phyloP scores from a whole-genome alignment of 2,888 invertebrate genomes.

The Altica lythri region DNA sequence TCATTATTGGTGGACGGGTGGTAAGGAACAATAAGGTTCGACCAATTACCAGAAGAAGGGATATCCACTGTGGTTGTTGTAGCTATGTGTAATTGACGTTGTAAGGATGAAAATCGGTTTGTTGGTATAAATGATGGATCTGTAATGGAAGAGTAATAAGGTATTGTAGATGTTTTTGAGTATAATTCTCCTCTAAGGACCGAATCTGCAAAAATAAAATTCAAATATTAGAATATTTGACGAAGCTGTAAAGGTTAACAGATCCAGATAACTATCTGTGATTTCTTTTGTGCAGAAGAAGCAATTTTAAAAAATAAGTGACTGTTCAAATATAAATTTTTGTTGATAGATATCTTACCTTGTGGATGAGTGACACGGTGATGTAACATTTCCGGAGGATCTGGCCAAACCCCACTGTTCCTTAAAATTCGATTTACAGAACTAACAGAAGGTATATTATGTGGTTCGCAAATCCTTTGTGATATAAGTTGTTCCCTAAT shows the following conservation, averaged over 20 bases:
- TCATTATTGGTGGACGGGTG: constrained; percentile 47
- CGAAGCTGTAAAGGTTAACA: too few relatives aligned
- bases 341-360: too few relatives aligned
- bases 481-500: constrained; percentile 87
- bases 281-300: too few relatives aligned
- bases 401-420: constrained; percentile 83
- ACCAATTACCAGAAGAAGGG: constrained; percentile 59
- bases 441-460: constrained; percentile 90
- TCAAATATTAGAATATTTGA: too few relatives aligned
- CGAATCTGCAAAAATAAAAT: constrained; percentile 44
- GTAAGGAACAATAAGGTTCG: constrained; percentile 64
- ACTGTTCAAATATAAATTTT: too few relatives aligned
- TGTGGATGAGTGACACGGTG: constrained; percentile 45
- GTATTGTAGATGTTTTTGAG: constrained; percentile 47
- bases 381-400: constrained; percentile 58
- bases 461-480: constrained; percentile 89
- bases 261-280: too few relatives aligned
- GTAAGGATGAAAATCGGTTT: constrained; percentile 61
- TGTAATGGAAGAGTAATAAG: constrained; percentile 31
- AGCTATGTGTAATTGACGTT: constrained; percentile 59
- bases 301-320: too few relatives aligned
- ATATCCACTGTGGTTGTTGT: constrained; percentile 49
- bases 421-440: constrained; percentile 92
- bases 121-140: constrained; percentile 56
- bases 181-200: constrained; percentile 49